phyloP scores from a whole-genome alignment of 2,888 invertebrate genomes.

The Maniola hyperantus region DNA sequence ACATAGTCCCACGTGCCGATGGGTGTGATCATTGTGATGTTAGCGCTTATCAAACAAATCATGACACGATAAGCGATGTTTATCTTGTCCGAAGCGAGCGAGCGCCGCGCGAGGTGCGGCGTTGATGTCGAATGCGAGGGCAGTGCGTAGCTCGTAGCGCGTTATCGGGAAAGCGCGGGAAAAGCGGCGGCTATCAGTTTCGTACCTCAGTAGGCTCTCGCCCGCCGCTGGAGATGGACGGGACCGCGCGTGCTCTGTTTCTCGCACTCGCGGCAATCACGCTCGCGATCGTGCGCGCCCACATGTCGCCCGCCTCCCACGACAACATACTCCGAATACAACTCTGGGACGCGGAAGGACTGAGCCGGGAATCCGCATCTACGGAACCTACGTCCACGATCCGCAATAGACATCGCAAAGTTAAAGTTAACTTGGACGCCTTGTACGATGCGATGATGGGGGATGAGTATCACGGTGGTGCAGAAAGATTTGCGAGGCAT shows the following conservation, averaged over 20 bases:
- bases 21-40: slow-evolving; percentile 38
- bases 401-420: slow-evolving; percentile 47
- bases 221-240: slow-evolving; percentile 73
- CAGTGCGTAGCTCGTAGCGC: slow-evolving; percentile 47
- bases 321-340: slow-evolving; percentile 77
- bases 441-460: slow-evolving; percentile 73
- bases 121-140: slow-evolving; percentile 60
- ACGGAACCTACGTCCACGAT: slow-evolving; percentile 48
- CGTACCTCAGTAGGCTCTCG: slow-evolving; percentile 73
- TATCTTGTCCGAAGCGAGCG: slow-evolving; percentile 41
- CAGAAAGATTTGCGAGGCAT: slow-evolving; percentile 69
- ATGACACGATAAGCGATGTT: slow-evolving; percentile 59
- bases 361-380: slow-evolving; percentile 63
- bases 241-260: slow-evolving; percentile 59
- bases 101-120: slow-evolving; percentile 44
- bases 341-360: slow-evolving; percentile 76
- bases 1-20: slow-evolving; percentile 27
- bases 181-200: slow-evolving; percentile 52
- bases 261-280: slow-evolving; percentile 64
- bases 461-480: slow-evolving; percentile 64
- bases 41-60: slow-evolving; percentile 62
- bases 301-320: slow-evolving; percentile 64
- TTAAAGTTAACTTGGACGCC: slow-evolving; percentile 69
- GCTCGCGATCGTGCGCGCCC: slow-evolving; percentile 69
- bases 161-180: slow-evolving; percentile 81